A percentile compares a stretch with the other conserved stretches of the same genome.
These are phyloP conservation scores for Coenonympha glycerion DNA, from an alignment of 2,888 invertebrate genomes.

Conservation along the genomic window DNA sequence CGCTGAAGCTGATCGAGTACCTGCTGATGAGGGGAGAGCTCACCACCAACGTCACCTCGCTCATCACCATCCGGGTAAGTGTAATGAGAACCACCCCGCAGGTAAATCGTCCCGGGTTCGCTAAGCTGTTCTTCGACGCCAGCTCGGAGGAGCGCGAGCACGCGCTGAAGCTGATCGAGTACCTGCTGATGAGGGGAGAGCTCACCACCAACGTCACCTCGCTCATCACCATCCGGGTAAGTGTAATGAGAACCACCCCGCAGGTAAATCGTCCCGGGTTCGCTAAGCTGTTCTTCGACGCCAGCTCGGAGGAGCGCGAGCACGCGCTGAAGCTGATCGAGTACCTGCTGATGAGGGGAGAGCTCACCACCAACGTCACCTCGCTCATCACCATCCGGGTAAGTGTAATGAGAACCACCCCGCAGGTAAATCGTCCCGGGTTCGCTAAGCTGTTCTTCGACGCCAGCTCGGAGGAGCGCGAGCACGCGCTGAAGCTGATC, in stretches of 20 bases:
- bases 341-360: conserved; percentile 90
- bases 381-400: conserved; percentile 77
- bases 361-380: conserved; percentile 78
- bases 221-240: conserved; percentile 74
- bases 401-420: too few species aligned
- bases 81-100: too few species aligned
- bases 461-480: conserved; percentile 88
- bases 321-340: conserved; percentile 92
- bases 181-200: conserved; percentile 89
- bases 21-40: conserved; percentile 89
- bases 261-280: conserved; percentile 88
- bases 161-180: conserved; percentile 90
- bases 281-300: conserved; percentile 88
- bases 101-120: conserved; percentile 89
- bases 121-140: conserved; percentile 88
- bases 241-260: too few species aligned
- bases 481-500: conserved; percentile 91
- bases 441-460: conserved; percentile 91
- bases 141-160: conserved; percentile 92
- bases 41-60: conserved; percentile 76
- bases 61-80: conserved; percentile 74
- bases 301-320: conserved; percentile 89
- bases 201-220: conserved; percentile 78
- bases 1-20: conserved; percentile 90
- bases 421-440: conserved; percentile 86